These are phyloP conservation scores for Albula glossodonta DNA, from an alignment of 2,113 vertebrate species.

Conservation along the genomic window DNA sequence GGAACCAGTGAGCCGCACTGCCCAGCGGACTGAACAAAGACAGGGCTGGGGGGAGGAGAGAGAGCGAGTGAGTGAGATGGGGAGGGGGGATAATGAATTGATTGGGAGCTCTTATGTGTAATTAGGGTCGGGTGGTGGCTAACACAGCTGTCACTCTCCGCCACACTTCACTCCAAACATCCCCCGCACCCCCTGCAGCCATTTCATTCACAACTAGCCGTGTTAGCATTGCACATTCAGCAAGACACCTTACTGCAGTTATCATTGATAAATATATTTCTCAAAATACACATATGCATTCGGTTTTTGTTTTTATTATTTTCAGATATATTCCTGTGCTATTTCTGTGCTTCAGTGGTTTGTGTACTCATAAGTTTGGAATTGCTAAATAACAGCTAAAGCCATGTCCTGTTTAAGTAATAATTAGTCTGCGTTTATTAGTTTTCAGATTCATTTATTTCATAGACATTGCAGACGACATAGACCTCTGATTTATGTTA, in stretches of 20 bases:
- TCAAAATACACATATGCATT: not conserved
- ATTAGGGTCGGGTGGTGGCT: constrained; percentile 12
- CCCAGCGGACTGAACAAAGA: not conserved
- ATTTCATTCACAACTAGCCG: not conserved
- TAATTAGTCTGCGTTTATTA: no score
- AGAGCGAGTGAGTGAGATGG: not conserved
- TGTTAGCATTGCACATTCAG: not conserved
- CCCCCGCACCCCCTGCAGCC: not conserved
- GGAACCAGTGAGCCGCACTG: not conserved
- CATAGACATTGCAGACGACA: no score
- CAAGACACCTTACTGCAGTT: not conserved
- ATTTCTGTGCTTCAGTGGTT: no score
- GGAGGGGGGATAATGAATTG: constrained; percentile 9
- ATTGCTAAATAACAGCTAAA: no score
- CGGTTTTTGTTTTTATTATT: not conserved
- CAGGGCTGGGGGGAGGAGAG: not conserved
- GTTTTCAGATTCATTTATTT: no score
- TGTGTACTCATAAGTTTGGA: no score
- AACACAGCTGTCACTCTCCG: constrained; percentile 20
- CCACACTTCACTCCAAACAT: not conserved
- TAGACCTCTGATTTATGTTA: no score
- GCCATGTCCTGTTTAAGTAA: no score
- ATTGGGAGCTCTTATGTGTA: constrained; percentile 14
- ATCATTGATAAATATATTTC: not conserved
- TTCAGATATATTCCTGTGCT: no score